Evolutionary conservation across 2,888 invertebrate genomes (phyloP).

Genomic region (Tethea ocularis): DNA sequence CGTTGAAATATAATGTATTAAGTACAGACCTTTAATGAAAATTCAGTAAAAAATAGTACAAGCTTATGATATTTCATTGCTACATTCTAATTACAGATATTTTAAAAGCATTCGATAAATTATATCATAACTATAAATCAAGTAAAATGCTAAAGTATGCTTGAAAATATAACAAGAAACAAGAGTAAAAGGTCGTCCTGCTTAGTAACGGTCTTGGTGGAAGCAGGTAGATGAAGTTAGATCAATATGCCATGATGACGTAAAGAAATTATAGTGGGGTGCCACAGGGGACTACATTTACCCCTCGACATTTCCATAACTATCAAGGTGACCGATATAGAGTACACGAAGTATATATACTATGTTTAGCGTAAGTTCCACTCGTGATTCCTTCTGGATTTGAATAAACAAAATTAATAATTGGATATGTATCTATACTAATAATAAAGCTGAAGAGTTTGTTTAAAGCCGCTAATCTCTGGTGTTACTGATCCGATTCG

Average conservation of each 20-base stretch:
- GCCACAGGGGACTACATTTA: constrained; percentile 28
- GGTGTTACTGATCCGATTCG: no score
- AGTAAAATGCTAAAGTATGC: not conserved
- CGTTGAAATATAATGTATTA: not conserved
- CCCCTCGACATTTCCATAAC: constrained; percentile 51
- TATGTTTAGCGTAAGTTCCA: not conserved
- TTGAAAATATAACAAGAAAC: not conserved
- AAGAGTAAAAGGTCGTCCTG: constrained; percentile 13
- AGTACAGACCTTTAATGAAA: not conserved
- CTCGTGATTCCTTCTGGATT: not conserved
- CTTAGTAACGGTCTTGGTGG: constrained; percentile 41
- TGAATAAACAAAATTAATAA: not conserved
- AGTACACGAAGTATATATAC: not conserved
- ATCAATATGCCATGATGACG: constrained; percentile 61
- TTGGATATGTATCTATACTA: not conserved
- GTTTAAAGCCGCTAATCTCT: no score
- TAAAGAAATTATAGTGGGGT: constrained; percentile 31
- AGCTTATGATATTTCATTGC: not conserved
- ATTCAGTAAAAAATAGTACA: not conserved
- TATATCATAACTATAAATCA: not conserved
- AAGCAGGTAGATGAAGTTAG: constrained; percentile 39
- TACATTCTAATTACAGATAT: not conserved
- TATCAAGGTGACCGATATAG: not conserved
- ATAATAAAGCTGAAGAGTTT: no score
- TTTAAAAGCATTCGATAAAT: not conserved